Evolutionary conservation across 2,888 invertebrate species (phyloP), one percentile per base, ranked within the genome.

Genomic region (Calliphora vomitoria): DNA sequence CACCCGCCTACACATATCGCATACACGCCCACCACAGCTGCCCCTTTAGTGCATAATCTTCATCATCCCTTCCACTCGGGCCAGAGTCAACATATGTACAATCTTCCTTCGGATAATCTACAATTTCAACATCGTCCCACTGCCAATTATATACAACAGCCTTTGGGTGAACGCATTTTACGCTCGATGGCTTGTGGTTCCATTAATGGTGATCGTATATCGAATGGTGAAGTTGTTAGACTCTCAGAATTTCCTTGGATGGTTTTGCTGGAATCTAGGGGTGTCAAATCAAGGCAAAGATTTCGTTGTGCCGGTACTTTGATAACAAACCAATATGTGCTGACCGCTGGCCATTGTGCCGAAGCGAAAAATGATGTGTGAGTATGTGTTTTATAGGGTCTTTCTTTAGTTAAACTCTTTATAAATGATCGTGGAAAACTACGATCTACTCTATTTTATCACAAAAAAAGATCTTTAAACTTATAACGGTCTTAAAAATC

Each of bases 161-260:
- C 86, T 44, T 25, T 66, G 18, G 89, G 89, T 20, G 86, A 88
- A 58, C 35, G 20, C 0, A 86, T 89, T 60, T 50, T 89, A 35
- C 71, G 87, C 53, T 69, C 68, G 0, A 55, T 66, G 20, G 47
- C 76, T 0, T 96, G 96, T 90, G 96, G 96, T 0, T 91, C 92
- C 0, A 90, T 95, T 4, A 94, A 94, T 18, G 91, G 93, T 8
- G 94, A 95, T 71, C 94, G 95, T 89, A 95, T 96, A 80, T 92
- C 95, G 20, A 95, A 95, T 10, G 96, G 96, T 0, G 94, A 95
- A 72, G 93, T 94, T 87, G 95, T 96, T 0, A 92, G 93, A 0
- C 91, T 96, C 3, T 95, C 94, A 76, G 96, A 96, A 90, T 96
- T 95, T 93, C 96, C 96, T 0, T 97, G 96, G 96, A 96, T 96